phyloP scores from a whole-genome alignment of 2,888 invertebrate genomes.

The Drosophila rellima region DNA sequence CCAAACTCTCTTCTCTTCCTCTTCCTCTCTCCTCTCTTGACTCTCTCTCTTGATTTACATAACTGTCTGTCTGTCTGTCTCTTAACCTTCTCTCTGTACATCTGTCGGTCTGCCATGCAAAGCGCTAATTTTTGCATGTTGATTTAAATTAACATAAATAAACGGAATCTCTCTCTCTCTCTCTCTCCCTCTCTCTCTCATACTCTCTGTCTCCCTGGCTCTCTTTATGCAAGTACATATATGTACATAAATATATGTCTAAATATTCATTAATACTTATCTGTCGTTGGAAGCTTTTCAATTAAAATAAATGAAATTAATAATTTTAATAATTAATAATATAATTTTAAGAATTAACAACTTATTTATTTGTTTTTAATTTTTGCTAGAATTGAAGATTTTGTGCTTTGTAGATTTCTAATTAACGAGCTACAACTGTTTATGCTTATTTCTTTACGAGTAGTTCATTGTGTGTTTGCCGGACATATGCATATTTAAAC shows the following conservation, averaged over 20 bases:
- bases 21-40: neutral
- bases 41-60: neutral
- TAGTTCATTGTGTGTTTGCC: constrained; percentile 1
- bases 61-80: neutral
- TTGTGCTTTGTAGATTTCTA: no score
- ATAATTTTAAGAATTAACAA: no score
- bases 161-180: constrained; percentile 43
- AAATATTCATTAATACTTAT: neutral
- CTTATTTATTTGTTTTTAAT: neutral
- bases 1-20: neutral
- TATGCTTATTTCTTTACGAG: neutral
- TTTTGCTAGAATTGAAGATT: no score
- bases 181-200: neutral
- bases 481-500: constrained; percentile 41
- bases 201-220: neutral
- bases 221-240: constrained; percentile 5
- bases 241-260: constrained; percentile 2
- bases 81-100: constrained; percentile 5
- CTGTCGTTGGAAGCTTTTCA: neutral
- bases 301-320: no score
- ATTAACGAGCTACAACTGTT: constrained; percentile 3
- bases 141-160: constrained; percentile 78
- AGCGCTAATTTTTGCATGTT: constrained; percentile 75
- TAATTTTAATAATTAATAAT: no score
- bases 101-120: constrained; percentile 41